Evolutionary conservation across 2,888 invertebrate species (phyloP).

Genomic region (Diplazon laetatorius): DNA sequence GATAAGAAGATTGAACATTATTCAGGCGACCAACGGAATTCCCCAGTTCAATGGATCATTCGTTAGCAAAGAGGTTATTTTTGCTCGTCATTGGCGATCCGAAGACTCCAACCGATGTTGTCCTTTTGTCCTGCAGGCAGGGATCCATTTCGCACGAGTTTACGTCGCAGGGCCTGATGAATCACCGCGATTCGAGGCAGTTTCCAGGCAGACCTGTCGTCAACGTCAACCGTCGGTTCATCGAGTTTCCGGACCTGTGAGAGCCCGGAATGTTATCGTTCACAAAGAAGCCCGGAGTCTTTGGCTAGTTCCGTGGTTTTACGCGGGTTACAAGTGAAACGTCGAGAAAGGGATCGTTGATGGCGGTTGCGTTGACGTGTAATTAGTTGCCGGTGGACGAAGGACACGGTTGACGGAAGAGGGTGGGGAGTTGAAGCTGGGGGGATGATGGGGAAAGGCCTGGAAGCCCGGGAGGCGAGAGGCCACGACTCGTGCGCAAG

Average conservation of each 20-base stretch:
- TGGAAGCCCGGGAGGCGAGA: neutral
- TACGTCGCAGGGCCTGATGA: too few species aligned
- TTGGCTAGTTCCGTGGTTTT: constrained; percentile 17
- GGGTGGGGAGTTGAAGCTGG: neutral
- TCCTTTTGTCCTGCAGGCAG: too few species aligned
- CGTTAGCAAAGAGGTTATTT: too few species aligned
- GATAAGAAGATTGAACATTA: too few species aligned
- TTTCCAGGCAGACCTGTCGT: neutral
- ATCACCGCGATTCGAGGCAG: too few species aligned
- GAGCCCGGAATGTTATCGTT: constrained; percentile 42
- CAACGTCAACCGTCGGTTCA: neutral
- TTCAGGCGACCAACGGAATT: too few species aligned
- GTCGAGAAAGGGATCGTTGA: neutral
- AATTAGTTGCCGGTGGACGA: constrained; percentile 32
- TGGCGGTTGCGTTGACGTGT: constrained; percentile 15
- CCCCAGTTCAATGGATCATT: too few species aligned
- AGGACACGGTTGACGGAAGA: neutral
- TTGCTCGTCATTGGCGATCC: too few species aligned
- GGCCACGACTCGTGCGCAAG: neutral
- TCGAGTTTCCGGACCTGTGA: too few species aligned
- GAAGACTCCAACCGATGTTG: too few species aligned
- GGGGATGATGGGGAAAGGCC: too few species aligned
- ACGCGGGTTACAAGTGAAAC: constrained; percentile 20
- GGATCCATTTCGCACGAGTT: too few species aligned
- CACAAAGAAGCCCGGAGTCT: constrained; percentile 23